Conservation (phyloP, 1,140 invertebrate genomes). For the Ephestia elutella region DNA sequence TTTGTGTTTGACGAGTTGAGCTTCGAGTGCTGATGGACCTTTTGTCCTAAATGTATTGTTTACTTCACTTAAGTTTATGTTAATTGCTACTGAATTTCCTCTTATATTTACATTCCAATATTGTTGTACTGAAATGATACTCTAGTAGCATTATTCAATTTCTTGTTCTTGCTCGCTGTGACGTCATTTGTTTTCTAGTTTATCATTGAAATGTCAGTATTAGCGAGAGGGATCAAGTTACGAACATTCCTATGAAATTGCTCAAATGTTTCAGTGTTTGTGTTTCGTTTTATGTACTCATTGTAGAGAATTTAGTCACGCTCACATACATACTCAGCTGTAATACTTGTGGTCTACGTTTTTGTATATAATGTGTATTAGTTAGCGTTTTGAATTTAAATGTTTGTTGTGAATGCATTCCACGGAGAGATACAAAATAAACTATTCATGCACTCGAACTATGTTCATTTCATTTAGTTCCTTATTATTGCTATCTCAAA, state of each 20-base stretch:
- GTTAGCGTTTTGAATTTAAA: slow-evolving; percentile 48
- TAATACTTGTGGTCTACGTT: slow-evolving; percentile 39
- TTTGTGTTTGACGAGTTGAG: slow-evolving; percentile 26
- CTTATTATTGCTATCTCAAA: too few species aligned
- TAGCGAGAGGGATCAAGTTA: slow-evolving; percentile 5
- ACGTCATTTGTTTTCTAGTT: too few species aligned
- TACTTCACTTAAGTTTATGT: too few species aligned
- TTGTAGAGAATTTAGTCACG: slow-evolving; percentile 48
- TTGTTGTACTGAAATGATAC: too few species aligned
- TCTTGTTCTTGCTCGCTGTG: too few species aligned
- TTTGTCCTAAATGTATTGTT: too few species aligned
- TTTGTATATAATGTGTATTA: slow-evolving; percentile 60
- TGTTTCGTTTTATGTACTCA: slow-evolving; percentile 39
- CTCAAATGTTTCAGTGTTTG: slow-evolving; percentile 39
- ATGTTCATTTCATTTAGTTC: not conserved
- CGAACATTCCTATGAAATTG: slow-evolving; percentile 39
- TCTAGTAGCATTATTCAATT: too few species aligned
- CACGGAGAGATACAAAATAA: slow-evolving; percentile 66
- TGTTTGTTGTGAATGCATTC: slow-evolving; percentile 53
- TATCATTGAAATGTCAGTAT: not conserved
- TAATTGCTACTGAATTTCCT: too few species aligned
- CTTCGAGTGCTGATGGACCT: too few species aligned
- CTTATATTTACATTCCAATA: too few species aligned
- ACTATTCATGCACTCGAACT: slow-evolving; percentile 59
- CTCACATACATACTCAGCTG: slow-evolving; percentile 51